phyloP scores from a whole-genome alignment of 1,140 invertebrate genomes.

The Tetragnatha versicolor region DNA sequence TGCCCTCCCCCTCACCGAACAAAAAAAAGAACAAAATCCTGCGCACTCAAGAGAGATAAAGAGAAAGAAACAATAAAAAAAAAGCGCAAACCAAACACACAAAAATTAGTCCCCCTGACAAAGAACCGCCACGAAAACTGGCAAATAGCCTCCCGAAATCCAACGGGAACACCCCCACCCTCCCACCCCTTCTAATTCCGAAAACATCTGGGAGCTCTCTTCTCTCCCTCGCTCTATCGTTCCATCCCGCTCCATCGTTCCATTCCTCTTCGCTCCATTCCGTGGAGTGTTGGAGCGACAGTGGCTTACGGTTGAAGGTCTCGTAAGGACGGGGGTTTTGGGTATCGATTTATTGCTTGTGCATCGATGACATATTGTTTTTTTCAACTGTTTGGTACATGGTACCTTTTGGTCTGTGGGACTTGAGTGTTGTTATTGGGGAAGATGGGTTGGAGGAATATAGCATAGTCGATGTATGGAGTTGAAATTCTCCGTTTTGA shows the following conservation, averaged over 20 bases:
- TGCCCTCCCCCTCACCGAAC: conserved; percentile 3
- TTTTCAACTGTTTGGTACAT: not conserved
- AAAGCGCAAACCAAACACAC: conserved; percentile 7
- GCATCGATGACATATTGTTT: not conserved
- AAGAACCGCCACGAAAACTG: conserved; percentile 42
- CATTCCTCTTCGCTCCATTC: not conserved
- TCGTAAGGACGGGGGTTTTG: not conserved
- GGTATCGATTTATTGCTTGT: not conserved
- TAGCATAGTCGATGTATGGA: too few species aligned
- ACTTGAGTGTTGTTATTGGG: too few species aligned
- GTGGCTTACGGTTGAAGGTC: not conserved
- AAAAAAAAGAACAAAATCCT: not conserved
- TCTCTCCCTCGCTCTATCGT: not conserved
- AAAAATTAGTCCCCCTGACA: conserved; percentile 32
- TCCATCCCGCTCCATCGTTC: not conserved
- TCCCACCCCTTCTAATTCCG: conserved; percentile 18
- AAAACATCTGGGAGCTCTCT: conserved; percentile 46
- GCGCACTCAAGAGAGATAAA: not conserved
- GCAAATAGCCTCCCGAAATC: conserved; percentile 38
- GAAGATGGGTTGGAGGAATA: too few species aligned
- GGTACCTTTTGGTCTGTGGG: not conserved
- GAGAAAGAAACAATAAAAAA: too few species aligned
- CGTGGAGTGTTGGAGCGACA: not conserved
- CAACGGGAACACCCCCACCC: not conserved
- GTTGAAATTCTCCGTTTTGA: too few species aligned